These are phyloP conservation scores for Phyllostomus discolor DNA, from an alignment of 2,113 vertebrate species.

Conservation along the genomic window DNA sequence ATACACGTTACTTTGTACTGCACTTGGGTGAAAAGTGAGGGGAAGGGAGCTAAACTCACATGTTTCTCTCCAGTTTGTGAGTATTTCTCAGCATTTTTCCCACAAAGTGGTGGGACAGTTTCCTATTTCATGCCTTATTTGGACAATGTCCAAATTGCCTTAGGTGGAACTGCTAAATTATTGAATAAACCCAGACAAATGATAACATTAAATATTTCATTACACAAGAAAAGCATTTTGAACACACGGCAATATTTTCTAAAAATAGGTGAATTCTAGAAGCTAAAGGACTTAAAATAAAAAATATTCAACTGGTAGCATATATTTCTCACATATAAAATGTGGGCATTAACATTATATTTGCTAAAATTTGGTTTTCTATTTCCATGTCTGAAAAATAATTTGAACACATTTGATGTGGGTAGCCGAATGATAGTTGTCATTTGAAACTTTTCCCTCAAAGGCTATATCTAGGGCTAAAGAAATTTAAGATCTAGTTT, in stretches of 20 bases:
- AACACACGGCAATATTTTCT: conserved; percentile 11
- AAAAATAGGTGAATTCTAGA: conserved; percentile 1
- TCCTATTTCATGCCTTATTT: background rate
- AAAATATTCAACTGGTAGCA: background rate
- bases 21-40: background rate
- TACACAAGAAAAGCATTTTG: conserved; percentile 34
- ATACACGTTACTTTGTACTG: background rate
- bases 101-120: background rate
- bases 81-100: background rate
- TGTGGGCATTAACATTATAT: background rate
- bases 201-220: conserved; percentile 60
- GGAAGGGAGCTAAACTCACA: background rate
- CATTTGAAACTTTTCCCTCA: conserved; percentile 29
- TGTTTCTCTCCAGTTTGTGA: background rate
- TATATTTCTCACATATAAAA: background rate
- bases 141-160: background rate
- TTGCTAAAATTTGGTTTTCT: background rate
- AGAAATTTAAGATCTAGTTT: conserved; percentile 47
- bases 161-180: conserved; percentile 26
- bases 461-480: background rate
- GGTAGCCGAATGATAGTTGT: background rate
- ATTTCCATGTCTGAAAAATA: background rate
- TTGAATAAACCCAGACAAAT: conserved; percentile 17
- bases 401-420: background rate
- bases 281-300: background rate